These are phyloP conservation scores for Toxotes jaculatrix DNA, from an alignment of 2,113 vertebrate species.

Conservation along the genomic window DNA sequence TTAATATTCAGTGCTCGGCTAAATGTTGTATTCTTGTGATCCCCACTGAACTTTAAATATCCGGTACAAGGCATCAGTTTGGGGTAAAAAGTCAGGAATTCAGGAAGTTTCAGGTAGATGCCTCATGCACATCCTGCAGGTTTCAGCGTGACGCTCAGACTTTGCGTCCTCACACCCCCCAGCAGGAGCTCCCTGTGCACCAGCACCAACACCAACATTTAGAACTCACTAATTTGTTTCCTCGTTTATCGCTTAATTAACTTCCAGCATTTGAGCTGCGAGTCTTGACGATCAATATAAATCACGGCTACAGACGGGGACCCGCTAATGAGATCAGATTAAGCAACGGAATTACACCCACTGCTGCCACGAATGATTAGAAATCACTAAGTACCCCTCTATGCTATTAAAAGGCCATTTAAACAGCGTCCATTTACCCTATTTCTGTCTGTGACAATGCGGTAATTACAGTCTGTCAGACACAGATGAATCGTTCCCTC, in stretches of 20 bases:
- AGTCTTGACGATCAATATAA: constrained; percentile 69
- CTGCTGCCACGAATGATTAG: constrained; percentile 67
- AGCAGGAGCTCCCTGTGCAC: constrained; percentile 16
- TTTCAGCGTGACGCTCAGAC: not conserved
- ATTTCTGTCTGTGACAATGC: constrained; percentile 59
- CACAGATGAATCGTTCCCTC: constrained; percentile 17
- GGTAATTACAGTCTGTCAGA: constrained; percentile 51
- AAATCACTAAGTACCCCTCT: constrained; percentile 68
- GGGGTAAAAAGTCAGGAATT: not conserved
- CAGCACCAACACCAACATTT: constrained; percentile 38
- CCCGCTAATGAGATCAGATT: constrained; percentile 75
- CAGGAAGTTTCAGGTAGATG: too few relatives aligned
- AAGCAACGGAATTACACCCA: constrained; percentile 66
- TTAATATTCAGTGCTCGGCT: constrained; percentile 20
- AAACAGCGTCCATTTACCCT: constrained; percentile 48
- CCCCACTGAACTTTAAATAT: not conserved
- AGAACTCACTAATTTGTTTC: constrained; percentile 66
- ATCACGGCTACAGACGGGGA: constrained; percentile 53
- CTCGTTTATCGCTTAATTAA: constrained; percentile 77
- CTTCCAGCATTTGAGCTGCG: constrained; percentile 47
- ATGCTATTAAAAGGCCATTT: constrained; percentile 77
- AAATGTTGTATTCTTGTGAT: not conserved
- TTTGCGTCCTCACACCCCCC: constrained; percentile 10
- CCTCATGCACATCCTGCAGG: not conserved
- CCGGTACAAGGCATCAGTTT: not conserved